Percentiles rank a stretch among this genome's conserved stretches.
Conservation (phyloP, 2,113 vertebrate species). For the Apaloderma vittatum region DNA sequence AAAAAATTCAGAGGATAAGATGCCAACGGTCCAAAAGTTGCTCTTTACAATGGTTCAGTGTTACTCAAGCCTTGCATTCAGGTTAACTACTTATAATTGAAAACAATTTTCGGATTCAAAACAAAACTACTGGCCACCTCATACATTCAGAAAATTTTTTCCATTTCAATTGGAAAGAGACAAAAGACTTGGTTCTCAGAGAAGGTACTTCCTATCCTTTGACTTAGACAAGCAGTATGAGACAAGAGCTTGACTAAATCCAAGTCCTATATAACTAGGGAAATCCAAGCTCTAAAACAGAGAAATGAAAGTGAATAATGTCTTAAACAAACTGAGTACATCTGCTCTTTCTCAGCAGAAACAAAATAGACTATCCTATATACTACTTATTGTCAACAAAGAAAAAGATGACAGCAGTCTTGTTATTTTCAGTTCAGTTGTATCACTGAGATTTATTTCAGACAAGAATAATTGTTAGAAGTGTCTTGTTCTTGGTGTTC, state of each 20-base stretch:
- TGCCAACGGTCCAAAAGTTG: neutral
- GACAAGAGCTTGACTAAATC: neutral
- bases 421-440: neutral
- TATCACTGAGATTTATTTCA: neutral
- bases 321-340: neutral
- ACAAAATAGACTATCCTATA: neutral
- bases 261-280: neutral
- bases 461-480: neutral
- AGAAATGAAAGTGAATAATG: neutral
- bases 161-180: neutral
- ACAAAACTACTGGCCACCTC: neutral
- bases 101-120: neutral
- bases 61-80: neutral
- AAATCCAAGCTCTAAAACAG: neutral
- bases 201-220: neutral
- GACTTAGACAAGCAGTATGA: neutral
- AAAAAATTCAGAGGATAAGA: neutral
- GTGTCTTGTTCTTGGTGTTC: neutral
- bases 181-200: neutral
- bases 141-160: neutral
- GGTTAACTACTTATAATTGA: neutral
- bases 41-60: neutral
- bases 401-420: neutral
- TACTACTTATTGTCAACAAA: rapidly evolving
- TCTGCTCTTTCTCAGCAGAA: neutral